Base-by-base conservation (phyloP, 2,797 vertebrate species). In the Morelia viridis region DNA sequence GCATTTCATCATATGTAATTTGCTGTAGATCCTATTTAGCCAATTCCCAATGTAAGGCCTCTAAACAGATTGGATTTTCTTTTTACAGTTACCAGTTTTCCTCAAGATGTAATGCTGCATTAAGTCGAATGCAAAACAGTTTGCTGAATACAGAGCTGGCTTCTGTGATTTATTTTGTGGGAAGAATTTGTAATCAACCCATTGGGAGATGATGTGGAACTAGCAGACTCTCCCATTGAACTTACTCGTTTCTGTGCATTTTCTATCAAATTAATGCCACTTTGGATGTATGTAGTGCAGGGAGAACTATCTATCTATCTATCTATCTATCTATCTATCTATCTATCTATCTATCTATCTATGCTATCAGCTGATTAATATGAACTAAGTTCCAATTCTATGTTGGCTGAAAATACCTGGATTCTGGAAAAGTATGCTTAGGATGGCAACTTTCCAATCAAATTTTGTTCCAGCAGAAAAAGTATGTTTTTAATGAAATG, bases 281-380 rank as follows among this genome's bases (percentile, higher is more conserved):
- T 68, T 87, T 90, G 89, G 50, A 86, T 94, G 93, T 95, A 90
- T 50, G 7, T 53, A 91, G 35, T 95, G 93, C 57, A 35, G 35
- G 35, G 35, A 35, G 35, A 35, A 35, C 35, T 35, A 35, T 35
- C 35, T 35, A 35, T 35, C 35, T 35, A 35, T 35, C 35, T 35
- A 35, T 35, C 35, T 35, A 35, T 35, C 35, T 35, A 35, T 35
- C 35, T 35, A 35, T 35, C 35, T 35, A 35, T 35, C 35, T 35
- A 35, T 35, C 35, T 35, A 35, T 35, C 35, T 35, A 35, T 35
- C 35, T 35, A 35, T 35, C 35, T 35, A 35, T 35, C 35, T 35
- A 35, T 35, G 61, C 61, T 92, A 86, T 94, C 93, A 94, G 84
- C 57, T 92, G 88, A 89, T 94, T 92, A 93, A 91, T 93, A 93